These are phyloP conservation scores for Ramphastos sulfuratus DNA, from an alignment of 2,113 vertebrate species.

Conservation along the genomic window DNA sequence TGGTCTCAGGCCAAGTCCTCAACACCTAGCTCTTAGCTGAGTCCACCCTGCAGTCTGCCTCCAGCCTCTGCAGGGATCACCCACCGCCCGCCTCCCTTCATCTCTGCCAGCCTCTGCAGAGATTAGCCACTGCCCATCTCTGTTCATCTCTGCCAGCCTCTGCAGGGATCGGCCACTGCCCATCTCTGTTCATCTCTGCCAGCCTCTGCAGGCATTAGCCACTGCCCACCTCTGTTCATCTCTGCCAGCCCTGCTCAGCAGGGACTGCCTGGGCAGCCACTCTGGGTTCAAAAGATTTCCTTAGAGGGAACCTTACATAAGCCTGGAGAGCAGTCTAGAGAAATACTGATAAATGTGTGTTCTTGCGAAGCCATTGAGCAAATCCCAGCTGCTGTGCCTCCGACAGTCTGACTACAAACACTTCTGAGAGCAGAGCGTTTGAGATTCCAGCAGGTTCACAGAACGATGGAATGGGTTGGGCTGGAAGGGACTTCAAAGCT, in stretches of 20 bases:
- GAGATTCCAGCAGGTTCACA: not conserved
- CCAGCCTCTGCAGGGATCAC: not conserved
- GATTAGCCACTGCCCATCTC: not conserved
- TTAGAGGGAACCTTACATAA: not conserved
- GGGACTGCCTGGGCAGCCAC: not conserved
- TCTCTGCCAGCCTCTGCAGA: not conserved
- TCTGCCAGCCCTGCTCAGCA: not conserved
- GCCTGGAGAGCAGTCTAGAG: not conserved
- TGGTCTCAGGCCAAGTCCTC: not conserved
- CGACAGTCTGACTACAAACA: not conserved
- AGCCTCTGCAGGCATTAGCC: not conserved
- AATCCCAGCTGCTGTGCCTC: not conserved
- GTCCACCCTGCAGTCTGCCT: not conserved
- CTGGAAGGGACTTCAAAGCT: too few relatives aligned
- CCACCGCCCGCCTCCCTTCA: not conserved
- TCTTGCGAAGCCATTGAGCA: not conserved
- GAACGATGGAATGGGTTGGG: not conserved
- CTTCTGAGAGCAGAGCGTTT: not conserved
- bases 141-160: not conserved
- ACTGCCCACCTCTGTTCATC: not conserved
- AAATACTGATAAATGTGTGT: not conserved
- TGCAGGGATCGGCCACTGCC: not conserved
- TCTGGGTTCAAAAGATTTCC: not conserved
- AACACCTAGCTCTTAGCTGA: not conserved
- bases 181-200: not conserved